Conservation (phyloP, 2,888 invertebrate species). For the Abrostola triplasia region DNA sequence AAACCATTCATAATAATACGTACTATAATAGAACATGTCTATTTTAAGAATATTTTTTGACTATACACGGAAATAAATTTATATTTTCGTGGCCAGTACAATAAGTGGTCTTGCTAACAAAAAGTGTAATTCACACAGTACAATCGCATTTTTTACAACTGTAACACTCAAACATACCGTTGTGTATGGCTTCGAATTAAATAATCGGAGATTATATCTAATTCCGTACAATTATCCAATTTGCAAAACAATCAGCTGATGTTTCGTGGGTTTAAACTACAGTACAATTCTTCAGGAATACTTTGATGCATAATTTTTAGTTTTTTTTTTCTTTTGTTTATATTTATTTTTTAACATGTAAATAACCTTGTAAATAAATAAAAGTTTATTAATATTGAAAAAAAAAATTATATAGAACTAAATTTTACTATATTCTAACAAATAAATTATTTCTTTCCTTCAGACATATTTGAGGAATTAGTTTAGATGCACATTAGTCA, state of each 20-base stretch:
- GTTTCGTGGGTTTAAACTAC: constrained; percentile 42
- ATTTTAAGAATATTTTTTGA: neutral
- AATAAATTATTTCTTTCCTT: too few relatives aligned
- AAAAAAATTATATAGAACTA: too few relatives aligned
- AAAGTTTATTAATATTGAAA: too few relatives aligned
- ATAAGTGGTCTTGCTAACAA: constrained; percentile 8
- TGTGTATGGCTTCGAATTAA: constrained; percentile 18
- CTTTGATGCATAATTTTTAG: too few relatives aligned
- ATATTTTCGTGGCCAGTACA: neutral
- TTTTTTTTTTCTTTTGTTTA: too few relatives aligned
- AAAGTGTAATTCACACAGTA: constrained; percentile 17
- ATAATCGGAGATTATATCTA: constrained; percentile 41
- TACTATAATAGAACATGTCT: too few relatives aligned
- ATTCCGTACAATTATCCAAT: constrained; percentile 69
- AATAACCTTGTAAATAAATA: too few relatives aligned
- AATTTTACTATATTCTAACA: too few relatives aligned
- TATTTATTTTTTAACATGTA: too few relatives aligned
- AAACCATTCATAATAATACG: too few relatives aligned
- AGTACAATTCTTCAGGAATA: constrained; percentile 25
- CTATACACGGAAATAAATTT: constrained; percentile 3
- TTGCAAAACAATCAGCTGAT: constrained; percentile 63
- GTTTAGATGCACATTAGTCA: neutral
- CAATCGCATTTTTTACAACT: constrained; percentile 17
- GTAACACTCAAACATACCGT: constrained; percentile 28
- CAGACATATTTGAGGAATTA: too few relatives aligned